Conservation (phyloP, 2,888 invertebrate genomes). For the Romanomermis culicivorax region DNA sequence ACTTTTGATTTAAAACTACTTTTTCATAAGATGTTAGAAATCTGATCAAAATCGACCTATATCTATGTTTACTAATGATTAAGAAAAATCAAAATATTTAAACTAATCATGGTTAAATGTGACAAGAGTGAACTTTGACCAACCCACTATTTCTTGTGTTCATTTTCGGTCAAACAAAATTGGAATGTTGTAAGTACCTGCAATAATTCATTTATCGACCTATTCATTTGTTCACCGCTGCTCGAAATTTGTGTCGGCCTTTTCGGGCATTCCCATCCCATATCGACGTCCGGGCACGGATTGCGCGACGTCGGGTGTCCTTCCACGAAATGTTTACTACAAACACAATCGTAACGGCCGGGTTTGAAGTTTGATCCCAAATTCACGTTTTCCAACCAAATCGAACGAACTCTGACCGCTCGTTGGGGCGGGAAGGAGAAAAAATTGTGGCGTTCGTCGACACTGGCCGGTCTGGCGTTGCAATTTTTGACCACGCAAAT, state of each 20-base stretch:
- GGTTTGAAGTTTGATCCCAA: not conserved
- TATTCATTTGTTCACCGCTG: not conserved
- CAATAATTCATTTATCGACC: not conserved
- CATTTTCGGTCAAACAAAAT: too few relatives aligned
- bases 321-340: not conserved
- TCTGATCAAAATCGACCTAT: too few relatives aligned
- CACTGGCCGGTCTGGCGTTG: not conserved
- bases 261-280: constrained; percentile 1
- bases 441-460: not conserved
- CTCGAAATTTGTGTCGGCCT: not conserved
- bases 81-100: too few relatives aligned
- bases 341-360: not conserved
- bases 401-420: not conserved
- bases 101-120: too few relatives aligned
- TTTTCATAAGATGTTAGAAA: too few relatives aligned
- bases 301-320: not conserved
- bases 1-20: too few relatives aligned
- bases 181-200: too few relatives aligned
- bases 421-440: not conserved
- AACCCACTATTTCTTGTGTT: too few relatives aligned
- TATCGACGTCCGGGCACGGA: not conserved
- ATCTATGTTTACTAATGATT: too few relatives aligned
- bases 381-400: not conserved
- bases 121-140: too few relatives aligned
- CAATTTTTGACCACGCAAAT: not conserved